phyloP scores from a whole-genome alignment of 2,113 vertebrate genomes.

The Rhinolophus sinicus region DNA sequence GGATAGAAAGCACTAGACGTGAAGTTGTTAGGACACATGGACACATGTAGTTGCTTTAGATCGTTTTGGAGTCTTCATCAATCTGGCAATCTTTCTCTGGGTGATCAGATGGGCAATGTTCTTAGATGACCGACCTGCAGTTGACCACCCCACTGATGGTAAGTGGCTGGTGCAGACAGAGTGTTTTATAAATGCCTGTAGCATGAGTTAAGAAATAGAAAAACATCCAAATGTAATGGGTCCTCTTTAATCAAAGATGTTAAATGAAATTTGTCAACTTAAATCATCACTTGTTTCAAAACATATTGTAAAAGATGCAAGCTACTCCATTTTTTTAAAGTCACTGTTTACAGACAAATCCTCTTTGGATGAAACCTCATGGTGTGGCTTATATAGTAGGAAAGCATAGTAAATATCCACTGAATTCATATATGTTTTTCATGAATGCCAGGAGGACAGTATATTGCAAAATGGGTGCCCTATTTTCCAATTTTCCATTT shows the following conservation, averaged over 20 bases:
- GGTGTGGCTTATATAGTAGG: neutral
- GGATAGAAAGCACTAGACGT: neutral
- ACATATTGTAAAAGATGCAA: neutral
- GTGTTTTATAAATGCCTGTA: neutral
- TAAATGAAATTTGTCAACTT: neutral
- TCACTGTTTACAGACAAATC: neutral
- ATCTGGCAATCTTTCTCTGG: no score
- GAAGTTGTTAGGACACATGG: neutral
- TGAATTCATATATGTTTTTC: neutral
- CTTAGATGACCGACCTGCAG: neutral
- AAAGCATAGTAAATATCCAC: neutral
- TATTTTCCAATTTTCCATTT: neutral
- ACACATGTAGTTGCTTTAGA: neutral
- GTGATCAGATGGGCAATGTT: neutral
- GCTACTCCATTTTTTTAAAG: neutral
- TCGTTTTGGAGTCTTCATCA: neutral
- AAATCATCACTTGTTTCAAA: neutral
- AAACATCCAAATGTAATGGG: neutral
- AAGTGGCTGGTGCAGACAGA: neutral
- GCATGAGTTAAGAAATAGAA: neutral
- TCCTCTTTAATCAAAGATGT: neutral
- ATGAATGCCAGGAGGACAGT: neutral
- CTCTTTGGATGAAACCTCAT: neutral
- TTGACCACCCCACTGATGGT: neutral
- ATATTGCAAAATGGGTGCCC: neutral